Conservation (phyloP, 2,113 vertebrate genomes). For the Nothoprocta pentlandii region DNA sequence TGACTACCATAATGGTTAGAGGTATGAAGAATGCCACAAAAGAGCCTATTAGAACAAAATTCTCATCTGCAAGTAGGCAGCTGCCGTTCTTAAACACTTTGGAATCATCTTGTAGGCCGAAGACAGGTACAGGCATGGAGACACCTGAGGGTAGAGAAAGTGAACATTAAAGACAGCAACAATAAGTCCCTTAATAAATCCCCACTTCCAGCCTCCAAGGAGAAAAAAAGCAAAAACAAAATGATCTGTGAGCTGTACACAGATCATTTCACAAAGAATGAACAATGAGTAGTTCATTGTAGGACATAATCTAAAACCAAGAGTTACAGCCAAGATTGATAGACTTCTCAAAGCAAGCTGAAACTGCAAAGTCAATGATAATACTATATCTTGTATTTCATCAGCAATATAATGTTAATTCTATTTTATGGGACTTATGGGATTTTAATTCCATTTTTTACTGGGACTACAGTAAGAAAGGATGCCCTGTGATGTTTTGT, state of each 20-base stretch:
- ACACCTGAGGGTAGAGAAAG: slow-evolving; percentile 80
- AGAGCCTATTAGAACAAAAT: slow-evolving; percentile 93
- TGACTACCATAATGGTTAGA: slow-evolving; percentile 95
- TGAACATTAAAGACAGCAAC: background rate
- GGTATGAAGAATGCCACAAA: slow-evolving; percentile 96
- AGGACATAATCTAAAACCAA: background rate
- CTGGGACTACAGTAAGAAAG: background rate
- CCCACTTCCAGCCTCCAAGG: background rate
- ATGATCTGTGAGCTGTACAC: background rate
- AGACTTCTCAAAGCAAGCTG: background rate
- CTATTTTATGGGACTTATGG: background rate
- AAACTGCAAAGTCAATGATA: background rate
- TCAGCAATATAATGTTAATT: background rate
- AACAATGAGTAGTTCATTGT: background rate
- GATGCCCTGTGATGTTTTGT: background rate
- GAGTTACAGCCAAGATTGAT: background rate
- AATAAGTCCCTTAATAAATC: background rate
- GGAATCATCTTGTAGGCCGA: slow-evolving; percentile 90
- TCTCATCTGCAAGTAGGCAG: slow-evolving; percentile 89
- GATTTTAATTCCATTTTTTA: background rate
- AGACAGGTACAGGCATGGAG: slow-evolving; percentile 94
- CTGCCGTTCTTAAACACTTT: slow-evolving; percentile 92
- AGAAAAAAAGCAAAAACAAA: background rate
- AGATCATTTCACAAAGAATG: background rate
- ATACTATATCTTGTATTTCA: background rate